Conservation (phyloP, 2,888 invertebrate genomes). For the Scrobipalpa atriplicella region DNA sequence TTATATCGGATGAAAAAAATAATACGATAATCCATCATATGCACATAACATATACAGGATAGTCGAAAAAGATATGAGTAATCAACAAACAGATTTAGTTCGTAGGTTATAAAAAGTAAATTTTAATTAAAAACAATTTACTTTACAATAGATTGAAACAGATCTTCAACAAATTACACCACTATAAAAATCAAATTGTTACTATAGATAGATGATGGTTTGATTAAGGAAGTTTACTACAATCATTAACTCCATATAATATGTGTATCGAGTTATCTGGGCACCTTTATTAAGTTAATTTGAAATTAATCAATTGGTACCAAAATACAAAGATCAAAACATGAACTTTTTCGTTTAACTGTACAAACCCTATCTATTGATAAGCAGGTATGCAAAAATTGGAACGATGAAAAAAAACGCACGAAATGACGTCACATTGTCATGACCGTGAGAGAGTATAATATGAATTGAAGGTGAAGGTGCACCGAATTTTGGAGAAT, state of each 20-base stretch:
- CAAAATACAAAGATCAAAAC: too few relatives aligned
- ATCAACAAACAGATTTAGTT: background rate
- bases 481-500: conserved; percentile 20
- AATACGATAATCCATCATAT: too few relatives aligned
- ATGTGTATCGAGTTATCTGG: background rate
- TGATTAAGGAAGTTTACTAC: background rate
- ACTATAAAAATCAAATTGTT: background rate
- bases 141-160: background rate
- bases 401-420: conserved; percentile 40
- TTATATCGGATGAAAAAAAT: too few relatives aligned
- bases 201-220: background rate
- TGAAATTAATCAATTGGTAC: too few relatives aligned
- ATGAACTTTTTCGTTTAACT: conserved; percentile 5
- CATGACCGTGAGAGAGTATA: conserved; percentile 52
- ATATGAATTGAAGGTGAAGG: conserved; percentile 34
- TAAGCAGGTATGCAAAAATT: conserved; percentile 36
- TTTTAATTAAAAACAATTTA: background rate
- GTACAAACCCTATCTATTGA: conserved; percentile 29
- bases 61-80: background rate
- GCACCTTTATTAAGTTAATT: background rate
- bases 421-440: conserved; percentile 45
- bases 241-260: background rate
- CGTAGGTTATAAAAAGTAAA: background rate
- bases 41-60: too few relatives aligned
- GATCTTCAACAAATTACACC: background rate